Base-by-base conservation (phyloP, 1,140 invertebrate species). In the Saccostrea echinata region DNA sequence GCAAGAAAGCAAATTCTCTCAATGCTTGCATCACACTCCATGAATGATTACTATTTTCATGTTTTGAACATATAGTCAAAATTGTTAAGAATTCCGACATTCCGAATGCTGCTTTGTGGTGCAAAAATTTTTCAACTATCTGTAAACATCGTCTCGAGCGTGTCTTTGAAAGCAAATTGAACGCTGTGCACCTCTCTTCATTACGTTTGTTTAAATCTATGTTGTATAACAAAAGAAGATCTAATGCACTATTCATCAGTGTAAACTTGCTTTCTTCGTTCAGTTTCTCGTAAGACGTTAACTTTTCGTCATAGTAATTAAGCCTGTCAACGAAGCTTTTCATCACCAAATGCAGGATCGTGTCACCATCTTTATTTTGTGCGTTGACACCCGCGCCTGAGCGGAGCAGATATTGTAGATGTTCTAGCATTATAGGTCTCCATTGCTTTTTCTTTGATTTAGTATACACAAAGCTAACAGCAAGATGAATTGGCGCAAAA, bases 381-480 rank as follows among this genome's bases (percentile, higher is more conserved):
- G 33, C 27, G 30, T 76, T 76, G 16, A 13, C 68, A 30, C 33
- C 68, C 68, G 68, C 68, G 3, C 68, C 68, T 30, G 68, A 11
- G 68, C 68, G 27, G 27, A 76, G 68, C 4, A 76, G 24, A 30
- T 30, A 76, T 30, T 30, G 68, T 30, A 76, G 30, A 30, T 76
- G 68, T 30, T 76, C 68, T 76, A 76, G 11, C 68, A 76, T 76
- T 11, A 76, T 18, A 13, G 68, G 68, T 76, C 33, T 76, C 68
- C 68, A 76, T 33, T 76, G 68, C 27, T 76, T 76, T 76, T 76
- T 76, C 68, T 76, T 76, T 27, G 68, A 76, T 76, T 76, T 76
- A 16, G 68, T 76, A 30, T 76, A 76, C 8, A 33, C 68, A 76
- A 30, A 18, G 68, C 68, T 76, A 16, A 76, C 27, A 16, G 68